Evolutionary conservation across 2,888 invertebrate species (phyloP).

Genomic region (Nysson spinosus): DNA sequence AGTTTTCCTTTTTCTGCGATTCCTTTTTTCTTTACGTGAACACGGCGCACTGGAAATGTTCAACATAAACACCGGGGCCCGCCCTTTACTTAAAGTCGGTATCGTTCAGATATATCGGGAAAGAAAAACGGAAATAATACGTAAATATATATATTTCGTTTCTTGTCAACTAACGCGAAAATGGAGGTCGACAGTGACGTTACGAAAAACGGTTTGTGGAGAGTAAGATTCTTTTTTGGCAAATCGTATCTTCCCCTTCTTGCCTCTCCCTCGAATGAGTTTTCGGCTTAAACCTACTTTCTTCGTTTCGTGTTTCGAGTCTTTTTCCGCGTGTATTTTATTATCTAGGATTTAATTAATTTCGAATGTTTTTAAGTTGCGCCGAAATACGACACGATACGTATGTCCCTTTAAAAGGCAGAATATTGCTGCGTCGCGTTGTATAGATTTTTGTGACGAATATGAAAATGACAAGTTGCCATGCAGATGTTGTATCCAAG

Average conservation of each 20-base stretch:
- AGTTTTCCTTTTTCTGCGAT: slow-evolving; percentile 2
- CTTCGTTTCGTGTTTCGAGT: no score
- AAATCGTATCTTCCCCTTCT: neutral
- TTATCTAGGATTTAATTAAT: slow-evolving; percentile 30
- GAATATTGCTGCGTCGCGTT: slow-evolving; percentile 37
- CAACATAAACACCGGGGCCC: slow-evolving; percentile 50
- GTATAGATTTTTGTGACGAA: slow-evolving; percentile 47
- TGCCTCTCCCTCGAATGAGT: no score
- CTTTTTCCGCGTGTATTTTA: slow-evolving; percentile 20
- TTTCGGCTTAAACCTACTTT: no score
- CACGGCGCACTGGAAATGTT: slow-evolving; percentile 37
- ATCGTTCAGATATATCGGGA: slow-evolving; percentile 23
- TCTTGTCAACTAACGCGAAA: neutral
- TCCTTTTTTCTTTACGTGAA: slow-evolving; percentile 13
- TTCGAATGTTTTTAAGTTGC: slow-evolving; percentile 20
- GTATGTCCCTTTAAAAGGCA: slow-evolving; percentile 22
- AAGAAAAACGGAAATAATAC: slow-evolving; percentile 41
- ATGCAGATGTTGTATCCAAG: slow-evolving; percentile 22
- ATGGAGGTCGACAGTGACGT: slow-evolving; percentile 3
- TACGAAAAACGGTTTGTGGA: no score
- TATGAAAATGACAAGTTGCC: slow-evolving; percentile 37
- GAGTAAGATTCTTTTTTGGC: no score
- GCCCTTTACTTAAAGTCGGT: slow-evolving; percentile 31
- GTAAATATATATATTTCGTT: no score
- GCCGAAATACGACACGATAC: slow-evolving; percentile 1